Evolutionary conservation across 2,797 vertebrate genomes (phyloP), one percentile per base, ranked within the genome.

Genomic region (Enteromius radiatus): DNA sequence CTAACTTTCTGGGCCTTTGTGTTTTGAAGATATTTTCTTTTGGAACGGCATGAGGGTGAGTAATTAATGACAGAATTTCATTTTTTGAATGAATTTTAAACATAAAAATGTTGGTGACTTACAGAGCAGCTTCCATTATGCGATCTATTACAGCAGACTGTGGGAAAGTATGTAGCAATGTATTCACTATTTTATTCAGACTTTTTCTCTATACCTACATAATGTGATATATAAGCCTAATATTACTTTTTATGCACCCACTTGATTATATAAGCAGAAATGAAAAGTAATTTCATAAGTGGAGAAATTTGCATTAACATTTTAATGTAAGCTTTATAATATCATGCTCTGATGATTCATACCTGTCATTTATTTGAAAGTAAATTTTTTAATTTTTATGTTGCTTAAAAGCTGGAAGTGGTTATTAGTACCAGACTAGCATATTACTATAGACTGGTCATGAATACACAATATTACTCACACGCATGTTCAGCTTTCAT

Each of bases 401-500:
- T 77, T 64, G 14, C 41, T 45, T 63, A 19, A 77, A 45, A 64
- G 26, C 59, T 47, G 17, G 0, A 77, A 33, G 19, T 45, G 43
- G 26, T 64, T 64, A 67, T 49, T 52, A 61, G 19, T 36, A 11
- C 10, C 54, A 81, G 41, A 38, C 70, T 68, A 52, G 33, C 21
- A 28, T 33, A 54, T 67, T 75, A 80, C 19, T 31, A 33, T 19
- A 26, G 17, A 68, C 36, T 68, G 63, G 19, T 76, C 31, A 76
- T 56, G 71, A 76, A 76, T 54, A 31, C 47, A 82, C 45, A 76
- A 75, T 28, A 68, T 45, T 68, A n/a, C 14, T 70, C 28, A 54
- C 15, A 68, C 43, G 41, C 23, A 75, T 74, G 38, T 54, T n/a
- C 5, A 31, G 21, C 26, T 21, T 15, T 19, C 21, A 3, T n/a